phyloP scores from a whole-genome alignment of 2,888 invertebrate genomes.

The Lochmaea crataegi region DNA sequence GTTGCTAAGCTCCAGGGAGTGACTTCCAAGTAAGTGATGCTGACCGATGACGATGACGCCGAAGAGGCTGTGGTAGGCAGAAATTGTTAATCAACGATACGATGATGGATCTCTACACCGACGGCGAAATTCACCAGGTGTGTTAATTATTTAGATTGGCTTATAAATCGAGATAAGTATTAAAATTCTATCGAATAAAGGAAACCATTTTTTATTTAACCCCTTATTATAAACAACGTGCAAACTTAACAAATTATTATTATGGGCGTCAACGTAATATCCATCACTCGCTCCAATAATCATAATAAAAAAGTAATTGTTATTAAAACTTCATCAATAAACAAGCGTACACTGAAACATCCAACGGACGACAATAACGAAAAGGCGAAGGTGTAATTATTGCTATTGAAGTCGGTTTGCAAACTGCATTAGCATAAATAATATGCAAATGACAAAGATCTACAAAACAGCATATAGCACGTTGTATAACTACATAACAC shows the following conservation, averaged over 20 bases:
- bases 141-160: not conserved
- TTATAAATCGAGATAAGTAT: not conserved
- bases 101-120: not conserved
- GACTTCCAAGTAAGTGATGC: slow-evolving; percentile 15
- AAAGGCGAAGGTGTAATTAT: slow-evolving; percentile 20
- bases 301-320: not conserved
- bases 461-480: slow-evolving; percentile 5
- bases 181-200: too few relatives aligned
- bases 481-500: not conserved
- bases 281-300: not conserved
- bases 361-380: not conserved
- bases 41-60: not conserved
- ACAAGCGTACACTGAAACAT: not conserved
- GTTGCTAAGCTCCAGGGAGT: slow-evolving; percentile 21
- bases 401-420: slow-evolving; percentile 14
- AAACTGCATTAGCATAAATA: slow-evolving; percentile 22
- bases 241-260: not conserved
- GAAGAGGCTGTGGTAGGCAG: slow-evolving; percentile 8
- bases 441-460: slow-evolving; percentile 13
- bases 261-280: too few relatives aligned
- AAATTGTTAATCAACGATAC: not conserved
- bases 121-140: slow-evolving; percentile 8
- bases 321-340: slow-evolving; percentile 5
- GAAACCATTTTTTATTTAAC: too few relatives aligned
- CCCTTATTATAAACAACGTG: too few relatives aligned